These are phyloP conservation scores for Dorcus hopei DNA, from an alignment of 2,888 invertebrate species.

Conservation along the genomic window DNA sequence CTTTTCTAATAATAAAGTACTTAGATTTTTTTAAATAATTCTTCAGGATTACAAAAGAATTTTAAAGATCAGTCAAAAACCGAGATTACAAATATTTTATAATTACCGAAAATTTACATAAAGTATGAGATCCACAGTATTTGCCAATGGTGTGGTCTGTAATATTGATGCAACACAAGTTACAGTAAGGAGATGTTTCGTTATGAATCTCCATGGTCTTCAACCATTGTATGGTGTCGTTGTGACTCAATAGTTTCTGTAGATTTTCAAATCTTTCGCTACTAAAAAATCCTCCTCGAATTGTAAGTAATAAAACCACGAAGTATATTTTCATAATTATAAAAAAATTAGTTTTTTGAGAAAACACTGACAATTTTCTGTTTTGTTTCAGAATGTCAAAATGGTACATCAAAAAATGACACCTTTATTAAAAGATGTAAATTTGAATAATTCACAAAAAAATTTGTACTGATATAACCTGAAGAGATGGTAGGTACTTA, in stretches of 20 bases:
- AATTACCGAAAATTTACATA: conserved; percentile 34
- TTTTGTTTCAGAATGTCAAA: background rate
- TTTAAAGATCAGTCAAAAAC: background rate
- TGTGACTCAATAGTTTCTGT: conserved; percentile 16
- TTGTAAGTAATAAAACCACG: background rate
- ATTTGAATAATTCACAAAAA: too few species aligned
- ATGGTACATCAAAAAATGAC: background rate
- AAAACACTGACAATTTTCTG: conserved; percentile 1
- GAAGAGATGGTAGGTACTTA: too few species aligned
- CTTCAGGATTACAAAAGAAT: background rate
- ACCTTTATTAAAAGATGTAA: too few species aligned
- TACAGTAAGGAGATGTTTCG: conserved; percentile 31
- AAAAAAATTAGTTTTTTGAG: background rate
- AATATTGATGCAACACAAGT: conserved; percentile 37
- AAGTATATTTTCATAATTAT: background rate
- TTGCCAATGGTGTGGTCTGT: conserved; percentile 30
- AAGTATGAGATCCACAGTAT: conserved; percentile 39
- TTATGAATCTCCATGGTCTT: conserved; percentile 13
- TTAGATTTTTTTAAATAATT: too few species aligned
- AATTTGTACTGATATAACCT: too few species aligned
- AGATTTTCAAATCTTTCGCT: background rate
- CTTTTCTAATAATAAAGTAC: conserved; percentile 10
- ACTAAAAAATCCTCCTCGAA: background rate
- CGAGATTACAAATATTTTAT: background rate
- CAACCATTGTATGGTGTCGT: conserved; percentile 20